Evolutionary conservation across 1,140 invertebrate genomes (phyloP).

Genomic region (Leptinotarsa defecta): DNA sequence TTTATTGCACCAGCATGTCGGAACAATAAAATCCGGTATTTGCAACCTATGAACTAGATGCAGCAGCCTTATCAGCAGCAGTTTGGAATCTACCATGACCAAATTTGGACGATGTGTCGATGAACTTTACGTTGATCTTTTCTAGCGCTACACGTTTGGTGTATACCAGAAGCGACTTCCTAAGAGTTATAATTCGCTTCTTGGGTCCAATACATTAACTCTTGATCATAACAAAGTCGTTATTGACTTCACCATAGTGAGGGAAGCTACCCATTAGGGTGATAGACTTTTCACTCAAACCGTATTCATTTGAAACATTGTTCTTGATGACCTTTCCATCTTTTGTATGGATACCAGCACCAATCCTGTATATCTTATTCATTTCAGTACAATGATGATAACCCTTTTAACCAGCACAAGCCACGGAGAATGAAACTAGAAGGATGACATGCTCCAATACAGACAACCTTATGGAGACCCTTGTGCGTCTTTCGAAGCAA

Average conservation of each 20-base stretch:
- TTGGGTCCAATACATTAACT: slow-evolving; percentile 97
- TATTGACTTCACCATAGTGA: slow-evolving; percentile 99
- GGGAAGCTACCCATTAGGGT: slow-evolving; percentile 99
- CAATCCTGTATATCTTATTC: too few relatives aligned
- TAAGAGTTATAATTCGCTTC: slow-evolving; percentile 96
- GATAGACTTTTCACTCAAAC: slow-evolving; percentile 97
- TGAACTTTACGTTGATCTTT: slow-evolving; percentile 99
- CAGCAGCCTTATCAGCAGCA: slow-evolving; percentile 86
- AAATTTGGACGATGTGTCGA: slow-evolving; percentile 99
- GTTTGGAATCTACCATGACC: slow-evolving; percentile 99
- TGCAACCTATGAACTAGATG: not conserved
- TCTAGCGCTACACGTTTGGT: slow-evolving; percentile 95
- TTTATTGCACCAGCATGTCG: too few relatives aligned
- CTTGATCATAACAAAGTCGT: slow-evolving; percentile 99
- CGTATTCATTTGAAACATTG: slow-evolving; percentile 97
- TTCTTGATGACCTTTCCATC: slow-evolving; percentile 97
- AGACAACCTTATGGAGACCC: slow-evolving; percentile 92
- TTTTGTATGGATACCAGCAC: slow-evolving; percentile 93
- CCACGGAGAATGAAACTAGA: slow-evolving; percentile 86
- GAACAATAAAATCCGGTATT: too few relatives aligned
- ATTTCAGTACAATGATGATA: slow-evolving; percentile 99
- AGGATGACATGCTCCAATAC: too few relatives aligned
- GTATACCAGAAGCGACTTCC: slow-evolving; percentile 94
- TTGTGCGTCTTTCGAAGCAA: slow-evolving; percentile 99
- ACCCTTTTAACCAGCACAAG: slow-evolving; percentile 99